Base-by-base conservation (phyloP, 2,797 vertebrate species). In the Mionectes olivaceus region DNA sequence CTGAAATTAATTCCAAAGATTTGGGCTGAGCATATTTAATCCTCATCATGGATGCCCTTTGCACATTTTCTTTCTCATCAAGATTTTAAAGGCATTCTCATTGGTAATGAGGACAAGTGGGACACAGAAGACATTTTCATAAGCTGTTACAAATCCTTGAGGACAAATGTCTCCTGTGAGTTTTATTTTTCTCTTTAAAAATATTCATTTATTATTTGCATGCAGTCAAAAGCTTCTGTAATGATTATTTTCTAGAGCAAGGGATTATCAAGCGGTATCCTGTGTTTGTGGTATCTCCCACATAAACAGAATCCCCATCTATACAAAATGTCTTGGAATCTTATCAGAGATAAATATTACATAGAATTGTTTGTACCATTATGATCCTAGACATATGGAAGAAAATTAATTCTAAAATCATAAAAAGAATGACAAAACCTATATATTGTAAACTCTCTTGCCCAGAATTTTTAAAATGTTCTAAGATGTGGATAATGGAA, bases 11-110 rank as follows among this genome's bases (percentile, higher is more conserved):
- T 89, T 95, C 43, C 9, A 12, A 1, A 49, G 28, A 28, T 37
- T 50, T 81, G 46, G 8, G 25, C 46, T 93, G 47, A 76, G 33
- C 50, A 53, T 81, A 65, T 75, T 75, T 90, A 81, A 53, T 87
- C 75, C 30, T 79, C 44, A 25, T 63, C 63, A 71, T 25, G 64
- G 35, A 90, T 87, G 37, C 6, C 32, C 46, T 93, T 73, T 75
- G 27, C 33, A 46, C 24, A 33, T 83, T 94, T 92, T 64, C 41
- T 81, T 94, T 91, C 32, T 90, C 23, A 74, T 93, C 30, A 84
- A 76, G n/a, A 56, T 11, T 92, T 93, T 63, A 73, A 90, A 89
- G 60, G 33, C n/a, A 33, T 71, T 43, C 3, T 13, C 24, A 23
- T 77, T 44, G 46, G 14, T 65, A 86, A 86, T 89, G 59, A 95